Conservation (phyloP, 1,140 invertebrate species). For the Drosophila mauritiana region DNA sequence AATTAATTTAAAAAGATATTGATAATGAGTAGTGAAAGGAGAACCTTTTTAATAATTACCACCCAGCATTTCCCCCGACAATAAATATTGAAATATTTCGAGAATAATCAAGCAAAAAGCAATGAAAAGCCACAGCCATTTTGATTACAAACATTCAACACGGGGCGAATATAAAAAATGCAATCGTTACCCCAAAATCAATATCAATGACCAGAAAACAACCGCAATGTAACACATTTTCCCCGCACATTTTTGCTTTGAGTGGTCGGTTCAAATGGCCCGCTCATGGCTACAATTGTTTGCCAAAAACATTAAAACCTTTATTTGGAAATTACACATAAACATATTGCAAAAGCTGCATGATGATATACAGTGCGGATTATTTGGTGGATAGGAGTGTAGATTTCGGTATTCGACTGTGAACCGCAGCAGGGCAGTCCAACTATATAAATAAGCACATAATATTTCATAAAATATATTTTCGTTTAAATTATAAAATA, state of each 20-base stretch:
- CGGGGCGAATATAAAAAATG: slow-evolving; percentile 33
- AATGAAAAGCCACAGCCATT: slow-evolving; percentile 69
- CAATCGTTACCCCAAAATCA: slow-evolving; percentile 52
- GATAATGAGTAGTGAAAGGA: slow-evolving; percentile 48
- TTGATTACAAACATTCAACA: slow-evolving; percentile 70
- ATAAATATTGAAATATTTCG: slow-evolving; percentile 44
- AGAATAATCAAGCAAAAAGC: slow-evolving; percentile 74
- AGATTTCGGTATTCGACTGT: not conserved
- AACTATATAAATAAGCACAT: not conserved
- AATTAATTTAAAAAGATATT: slow-evolving; percentile 55
- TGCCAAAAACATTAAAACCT: slow-evolving; percentile 80
- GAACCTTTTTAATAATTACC: slow-evolving; percentile 24
- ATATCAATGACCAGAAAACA: slow-evolving; percentile 78
- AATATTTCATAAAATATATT: too few relatives aligned
- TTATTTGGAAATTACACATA: slow-evolving; percentile 82
- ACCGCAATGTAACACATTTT: slow-evolving; percentile 79
- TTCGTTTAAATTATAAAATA: not conserved
- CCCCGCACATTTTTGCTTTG: slow-evolving; percentile 50
- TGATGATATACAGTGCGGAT: not conserved
- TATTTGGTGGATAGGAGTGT: not conserved
- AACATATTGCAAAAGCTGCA: slow-evolving; percentile 63
- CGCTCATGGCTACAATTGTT: slow-evolving; percentile 61
- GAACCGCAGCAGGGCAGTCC: slow-evolving; percentile 26
- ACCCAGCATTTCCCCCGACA: not conserved
- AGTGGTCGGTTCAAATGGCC: not conserved